A percentile compares a stretch with the other conserved stretches of the same genome.
Conservation (phyloP, 2,113 vertebrate genomes). For the Microcebus lehilahytsara region DNA sequence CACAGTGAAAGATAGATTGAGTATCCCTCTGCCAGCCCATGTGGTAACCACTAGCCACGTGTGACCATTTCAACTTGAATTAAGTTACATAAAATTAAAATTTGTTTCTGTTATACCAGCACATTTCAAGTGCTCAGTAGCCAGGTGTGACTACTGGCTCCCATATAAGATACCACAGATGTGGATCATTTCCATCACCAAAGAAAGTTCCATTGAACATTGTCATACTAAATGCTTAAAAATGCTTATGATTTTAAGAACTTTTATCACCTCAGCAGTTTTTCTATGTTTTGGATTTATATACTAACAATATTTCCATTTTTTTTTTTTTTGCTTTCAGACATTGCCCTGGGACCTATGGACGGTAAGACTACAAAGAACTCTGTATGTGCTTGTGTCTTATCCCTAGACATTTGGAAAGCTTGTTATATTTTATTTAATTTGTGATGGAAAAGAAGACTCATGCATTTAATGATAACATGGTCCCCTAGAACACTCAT, state of each 20-base stretch:
- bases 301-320: constrained; percentile 61
- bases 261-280: neutral
- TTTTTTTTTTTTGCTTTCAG: constrained; percentile 81
- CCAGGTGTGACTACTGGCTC: neutral
- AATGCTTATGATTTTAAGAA: neutral
- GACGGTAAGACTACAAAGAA: constrained; percentile 88
- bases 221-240: neutral
- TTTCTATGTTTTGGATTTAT: neutral
- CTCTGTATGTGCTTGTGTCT: neutral
- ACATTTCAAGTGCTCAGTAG: neutral
- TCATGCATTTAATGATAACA: neutral
- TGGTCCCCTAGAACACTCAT: neutral
- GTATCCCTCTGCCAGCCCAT: neutral
- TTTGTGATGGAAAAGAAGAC: neutral
- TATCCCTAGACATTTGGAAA: constrained; percentile 38
- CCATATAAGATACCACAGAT: neutral
- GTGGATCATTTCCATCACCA: neutral
- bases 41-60: neutral
- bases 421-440: constrained; percentile 28
- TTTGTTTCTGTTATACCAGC: neutral
- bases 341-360: constrained; percentile 97
- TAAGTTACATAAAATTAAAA: neutral
- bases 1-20: neutral
- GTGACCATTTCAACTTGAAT: neutral
- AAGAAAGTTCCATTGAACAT: neutral